Evolutionary conservation across 2,113 vertebrate genomes (phyloP).

Genomic region (Platichthys stellatus): DNA sequence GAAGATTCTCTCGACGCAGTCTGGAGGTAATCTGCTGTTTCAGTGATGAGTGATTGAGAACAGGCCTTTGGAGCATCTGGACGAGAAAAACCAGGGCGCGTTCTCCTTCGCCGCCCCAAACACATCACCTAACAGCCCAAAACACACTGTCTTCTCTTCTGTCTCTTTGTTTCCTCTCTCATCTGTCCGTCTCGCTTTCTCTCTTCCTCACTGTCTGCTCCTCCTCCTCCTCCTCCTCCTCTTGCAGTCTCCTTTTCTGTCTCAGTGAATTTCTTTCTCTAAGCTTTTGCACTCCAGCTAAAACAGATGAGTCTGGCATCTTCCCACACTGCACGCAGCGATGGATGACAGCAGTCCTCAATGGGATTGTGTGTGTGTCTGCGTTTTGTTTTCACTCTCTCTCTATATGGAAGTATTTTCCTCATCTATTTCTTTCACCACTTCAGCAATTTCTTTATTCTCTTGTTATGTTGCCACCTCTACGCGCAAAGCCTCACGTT

Average conservation of each 20-base stretch:
- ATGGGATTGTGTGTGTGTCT: constrained; percentile 8
- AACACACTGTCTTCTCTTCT: not conserved
- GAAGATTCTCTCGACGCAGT: no score
- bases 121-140: constrained; percentile 15
- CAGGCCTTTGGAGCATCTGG: not conserved
- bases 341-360: constrained; percentile 36
- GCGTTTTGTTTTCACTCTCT: not conserved
- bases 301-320: constrained; percentile 55
- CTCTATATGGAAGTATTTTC: constrained; percentile 2
- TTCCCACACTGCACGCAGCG: constrained; percentile 21
- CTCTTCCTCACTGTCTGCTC: not conserved
- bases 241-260: not conserved
- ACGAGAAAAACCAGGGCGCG: no score
- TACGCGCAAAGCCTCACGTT: not conserved
- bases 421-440: constrained; percentile 19
- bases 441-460: constrained; percentile 8
- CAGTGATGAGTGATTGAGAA: not conserved
- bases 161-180: constrained; percentile 23
- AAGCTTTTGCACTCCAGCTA: constrained; percentile 33
- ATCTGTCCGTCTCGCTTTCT: constrained; percentile 23
- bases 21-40: not conserved
- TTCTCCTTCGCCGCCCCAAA: not conserved
- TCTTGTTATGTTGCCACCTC: constrained; percentile 11
- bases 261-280: constrained; percentile 31
- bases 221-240: not conserved